Percentiles rank a stretch among this genome's conserved stretches.
phyloP scores from a whole-genome alignment of 2,888 invertebrate species.

The Cheilosia vernalis region DNA sequence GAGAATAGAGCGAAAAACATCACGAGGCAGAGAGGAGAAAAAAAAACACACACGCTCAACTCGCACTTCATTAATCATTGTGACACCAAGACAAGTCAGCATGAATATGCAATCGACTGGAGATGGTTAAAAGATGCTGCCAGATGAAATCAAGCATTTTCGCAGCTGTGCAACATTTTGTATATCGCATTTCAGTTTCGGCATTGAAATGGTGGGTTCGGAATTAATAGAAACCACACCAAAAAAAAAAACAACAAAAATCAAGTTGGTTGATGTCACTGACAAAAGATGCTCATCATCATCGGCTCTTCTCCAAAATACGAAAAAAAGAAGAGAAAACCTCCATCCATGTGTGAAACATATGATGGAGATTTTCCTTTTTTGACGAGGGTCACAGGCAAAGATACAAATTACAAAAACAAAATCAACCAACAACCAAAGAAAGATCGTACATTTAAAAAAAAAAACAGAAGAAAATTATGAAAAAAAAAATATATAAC shows the following conservation, averaged over 20 bases:
- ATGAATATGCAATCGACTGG: conserved; percentile 76
- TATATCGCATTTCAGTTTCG: conserved; percentile 60
- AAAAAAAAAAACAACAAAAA: neutral
- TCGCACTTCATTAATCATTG: conserved; percentile 83
- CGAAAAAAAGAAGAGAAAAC: conserved; percentile 35
- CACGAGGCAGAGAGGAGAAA: conserved; percentile 21
- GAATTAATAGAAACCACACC: conserved; percentile 63
- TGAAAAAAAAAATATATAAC: conserved; percentile 49
- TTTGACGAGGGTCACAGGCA: conserved; percentile 75
- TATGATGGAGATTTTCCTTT: conserved; percentile 72
- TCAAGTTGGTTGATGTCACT: conserved; percentile 62
- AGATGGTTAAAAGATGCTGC: conserved; percentile 64
- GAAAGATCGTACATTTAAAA: conserved; percentile 27
- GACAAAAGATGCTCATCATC: conserved; percentile 68
- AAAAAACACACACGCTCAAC: conserved; percentile 76
- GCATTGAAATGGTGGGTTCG: conserved; percentile 50
- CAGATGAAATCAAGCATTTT: conserved; percentile 63
- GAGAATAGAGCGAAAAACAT: conserved; percentile 68
- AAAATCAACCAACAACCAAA: neutral
- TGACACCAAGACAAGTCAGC: conserved; percentile 78
- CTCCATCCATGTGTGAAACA: conserved; percentile 73
- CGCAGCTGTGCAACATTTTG: conserved; percentile 69
- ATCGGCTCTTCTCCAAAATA: conserved; percentile 26
- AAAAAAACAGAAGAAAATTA: conserved; percentile 47
- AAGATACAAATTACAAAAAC: conserved; percentile 68